Evolutionary conservation across 2,888 invertebrate species (phyloP).

Genomic region (Dryocosmus kuriphilus): DNA sequence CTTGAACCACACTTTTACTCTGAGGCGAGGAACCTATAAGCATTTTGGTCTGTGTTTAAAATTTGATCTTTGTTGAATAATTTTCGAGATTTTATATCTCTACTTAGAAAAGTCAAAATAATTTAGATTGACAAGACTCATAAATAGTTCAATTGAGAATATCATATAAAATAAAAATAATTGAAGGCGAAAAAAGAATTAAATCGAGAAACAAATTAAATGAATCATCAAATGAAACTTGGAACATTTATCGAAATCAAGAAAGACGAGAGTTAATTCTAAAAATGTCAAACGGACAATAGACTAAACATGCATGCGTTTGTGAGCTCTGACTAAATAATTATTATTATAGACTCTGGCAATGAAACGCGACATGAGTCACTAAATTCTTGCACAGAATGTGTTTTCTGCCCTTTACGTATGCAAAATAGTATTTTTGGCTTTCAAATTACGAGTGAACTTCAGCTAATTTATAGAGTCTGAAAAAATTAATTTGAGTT

Average conservation of each 20-base stretch:
- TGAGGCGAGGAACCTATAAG: slow-evolving; percentile 7
- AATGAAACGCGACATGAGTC: neutral
- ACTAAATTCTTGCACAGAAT: neutral
- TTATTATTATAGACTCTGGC: neutral
- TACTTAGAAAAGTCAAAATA: neutral
- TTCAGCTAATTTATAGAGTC: slow-evolving; percentile 3
- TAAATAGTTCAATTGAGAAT: no score
- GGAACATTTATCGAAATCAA: neutral
- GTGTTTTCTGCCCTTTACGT: neutral
- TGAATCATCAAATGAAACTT: neutral
- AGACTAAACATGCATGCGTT: neutral
- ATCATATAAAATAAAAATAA: no score
- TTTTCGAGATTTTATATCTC: neutral
- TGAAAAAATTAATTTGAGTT: neutral
- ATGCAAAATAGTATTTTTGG: neutral
- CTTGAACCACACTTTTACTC: neutral
- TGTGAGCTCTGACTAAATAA: neutral
- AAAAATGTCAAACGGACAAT: neutral
- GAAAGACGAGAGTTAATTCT: neutral
- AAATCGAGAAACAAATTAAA: neutral
- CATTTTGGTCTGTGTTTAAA: neutral
- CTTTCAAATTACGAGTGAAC: neutral
- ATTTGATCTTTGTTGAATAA: neutral
- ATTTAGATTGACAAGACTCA: no score
- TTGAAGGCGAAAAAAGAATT: no score